Evolutionary conservation across 2,888 invertebrate genomes (phyloP).

Genomic region (Charanyca ferruginea): DNA sequence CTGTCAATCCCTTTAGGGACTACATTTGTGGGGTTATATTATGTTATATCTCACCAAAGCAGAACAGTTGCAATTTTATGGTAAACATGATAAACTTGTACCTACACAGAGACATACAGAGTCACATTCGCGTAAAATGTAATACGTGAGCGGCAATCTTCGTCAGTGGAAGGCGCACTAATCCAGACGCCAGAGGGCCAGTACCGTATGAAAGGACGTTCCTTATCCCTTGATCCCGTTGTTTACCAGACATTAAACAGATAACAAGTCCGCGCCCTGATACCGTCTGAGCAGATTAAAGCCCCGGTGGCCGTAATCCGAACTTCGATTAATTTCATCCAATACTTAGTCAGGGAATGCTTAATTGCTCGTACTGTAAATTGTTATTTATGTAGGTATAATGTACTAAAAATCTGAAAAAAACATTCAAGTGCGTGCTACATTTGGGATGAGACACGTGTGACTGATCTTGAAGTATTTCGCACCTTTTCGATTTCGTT

Average conservation of each 20-base stretch:
- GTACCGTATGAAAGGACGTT: slow-evolving; percentile 88
- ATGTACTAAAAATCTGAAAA: slow-evolving; percentile 54
- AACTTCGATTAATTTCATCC: slow-evolving; percentile 91
- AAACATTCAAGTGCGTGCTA: slow-evolving; percentile 47
- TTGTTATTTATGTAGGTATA: slow-evolving; percentile 73
- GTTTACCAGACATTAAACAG: slow-evolving; percentile 92
- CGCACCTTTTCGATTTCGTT: slow-evolving; percentile 5
- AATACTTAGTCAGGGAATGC: slow-evolving; percentile 86
- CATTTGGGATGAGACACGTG: slow-evolving; percentile 25
- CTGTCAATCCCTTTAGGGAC: neutral
- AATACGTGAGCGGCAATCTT: slow-evolving; percentile 84
- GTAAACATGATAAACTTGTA: slow-evolving; percentile 30
- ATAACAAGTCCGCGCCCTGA: slow-evolving; percentile 91
- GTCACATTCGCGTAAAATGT: slow-evolving; percentile 71
- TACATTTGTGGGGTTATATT: neutral
- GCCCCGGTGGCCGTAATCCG: slow-evolving; percentile 88
- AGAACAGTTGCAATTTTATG: slow-evolving; percentile 36
- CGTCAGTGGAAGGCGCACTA: slow-evolving; percentile 81
- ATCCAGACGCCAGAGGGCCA: slow-evolving; percentile 89
- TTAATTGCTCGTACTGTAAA: slow-evolving; percentile 79
- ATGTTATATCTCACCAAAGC: slow-evolving; percentile 5
- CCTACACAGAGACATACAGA: slow-evolving; percentile 48
- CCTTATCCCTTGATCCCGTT: slow-evolving; percentile 91
- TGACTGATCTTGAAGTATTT: slow-evolving; percentile 45
- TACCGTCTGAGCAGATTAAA: slow-evolving; percentile 89